phyloP scores from a whole-genome alignment of 2,797 vertebrate species.

The Kryptopterus vitreolus region DNA sequence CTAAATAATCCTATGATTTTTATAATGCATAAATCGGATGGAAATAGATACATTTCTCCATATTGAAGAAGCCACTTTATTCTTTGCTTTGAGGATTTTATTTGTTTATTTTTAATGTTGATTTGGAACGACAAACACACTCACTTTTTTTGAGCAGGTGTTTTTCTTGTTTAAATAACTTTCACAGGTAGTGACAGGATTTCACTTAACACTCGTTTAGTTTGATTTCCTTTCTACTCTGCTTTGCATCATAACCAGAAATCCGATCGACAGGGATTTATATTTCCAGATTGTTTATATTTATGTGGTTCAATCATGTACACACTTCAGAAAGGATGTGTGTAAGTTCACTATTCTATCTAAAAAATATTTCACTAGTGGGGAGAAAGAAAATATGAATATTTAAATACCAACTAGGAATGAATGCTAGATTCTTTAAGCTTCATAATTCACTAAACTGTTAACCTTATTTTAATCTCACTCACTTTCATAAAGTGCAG shows the following conservation, averaged over 20 bases:
- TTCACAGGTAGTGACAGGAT: too few species aligned
- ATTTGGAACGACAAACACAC: background rate
- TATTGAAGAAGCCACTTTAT: background rate
- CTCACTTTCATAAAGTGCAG: constrained; percentile 13
- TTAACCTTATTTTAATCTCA: background rate
- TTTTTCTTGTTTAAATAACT: background rate
- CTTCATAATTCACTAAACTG: background rate
- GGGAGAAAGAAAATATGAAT: too few species aligned
- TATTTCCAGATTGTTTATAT: background rate
- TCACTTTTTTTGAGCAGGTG: background rate
- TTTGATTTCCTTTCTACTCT: background rate
- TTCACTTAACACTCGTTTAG: too few species aligned
- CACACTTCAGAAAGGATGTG: background rate
- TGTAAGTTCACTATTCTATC: background rate
- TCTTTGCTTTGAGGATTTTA: background rate
- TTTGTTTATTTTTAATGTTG: background rate
- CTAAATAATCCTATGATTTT: too few species aligned
- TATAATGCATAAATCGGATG: too few species aligned
- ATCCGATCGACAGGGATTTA: background rate
- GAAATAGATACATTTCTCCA: background rate
- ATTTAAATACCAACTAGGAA: background rate
- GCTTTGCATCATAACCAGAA: too few species aligned
- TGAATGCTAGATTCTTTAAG: background rate
- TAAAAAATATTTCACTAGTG: too few species aligned
- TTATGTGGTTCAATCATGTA: background rate